Conservation (phyloP, 2,113 vertebrate genomes). For the Archocentrus centrarchus region DNA sequence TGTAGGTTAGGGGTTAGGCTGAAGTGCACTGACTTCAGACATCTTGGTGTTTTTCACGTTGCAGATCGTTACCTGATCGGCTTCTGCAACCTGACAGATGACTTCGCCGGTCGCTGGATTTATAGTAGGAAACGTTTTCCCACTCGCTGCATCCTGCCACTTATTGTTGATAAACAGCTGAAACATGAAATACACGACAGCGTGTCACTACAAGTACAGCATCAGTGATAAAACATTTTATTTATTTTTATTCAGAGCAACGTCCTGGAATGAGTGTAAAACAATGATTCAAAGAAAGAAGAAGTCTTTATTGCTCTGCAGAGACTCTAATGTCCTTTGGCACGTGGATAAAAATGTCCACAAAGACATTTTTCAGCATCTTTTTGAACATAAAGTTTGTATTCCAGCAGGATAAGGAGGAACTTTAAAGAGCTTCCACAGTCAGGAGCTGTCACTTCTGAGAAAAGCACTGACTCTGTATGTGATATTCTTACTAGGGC, state of each 20-base stretch:
- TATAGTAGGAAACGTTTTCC: conserved; percentile 90
- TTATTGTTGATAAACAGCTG: conserved; percentile 98
- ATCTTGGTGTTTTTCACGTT: background rate
- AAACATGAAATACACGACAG: conserved; percentile 12
- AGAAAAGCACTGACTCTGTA: too few species aligned
- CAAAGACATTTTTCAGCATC: background rate
- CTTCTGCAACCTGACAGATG: conserved; percentile 95
- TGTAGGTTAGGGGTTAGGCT: background rate
- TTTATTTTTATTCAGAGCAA: too few species aligned
- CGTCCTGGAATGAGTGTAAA: background rate
- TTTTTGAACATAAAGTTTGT: background rate
- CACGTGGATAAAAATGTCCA: rapidly evolving
- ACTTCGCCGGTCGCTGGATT: conserved; percentile 92
- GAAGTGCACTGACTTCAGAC: background rate
- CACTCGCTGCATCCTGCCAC: conserved; percentile 90
- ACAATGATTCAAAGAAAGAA: background rate
- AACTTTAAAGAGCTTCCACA: background rate
- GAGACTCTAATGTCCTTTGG: background rate
- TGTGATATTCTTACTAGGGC: too few species aligned
- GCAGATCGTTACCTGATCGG: conserved; percentile 82
- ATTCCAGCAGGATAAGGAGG: background rate
- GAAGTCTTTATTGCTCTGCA: background rate
- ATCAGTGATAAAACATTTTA: background rate
- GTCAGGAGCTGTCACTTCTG: too few species aligned
- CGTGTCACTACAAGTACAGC: background rate